Conservation (phyloP, 2,888 invertebrate species). For the Acanthosoma haemorrhoidale region DNA sequence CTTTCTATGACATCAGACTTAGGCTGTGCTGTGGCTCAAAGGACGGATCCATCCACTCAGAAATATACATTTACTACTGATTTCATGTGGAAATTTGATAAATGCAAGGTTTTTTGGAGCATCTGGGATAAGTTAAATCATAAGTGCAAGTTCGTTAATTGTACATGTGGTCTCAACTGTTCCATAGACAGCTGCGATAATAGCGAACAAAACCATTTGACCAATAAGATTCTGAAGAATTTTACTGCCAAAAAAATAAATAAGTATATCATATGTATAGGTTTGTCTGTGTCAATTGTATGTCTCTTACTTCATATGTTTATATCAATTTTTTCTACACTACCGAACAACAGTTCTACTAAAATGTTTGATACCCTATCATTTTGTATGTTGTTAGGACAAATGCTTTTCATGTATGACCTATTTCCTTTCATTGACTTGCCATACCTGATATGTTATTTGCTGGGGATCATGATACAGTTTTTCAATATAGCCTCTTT, state of each 20-base stretch:
- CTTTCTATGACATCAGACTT: not conserved
- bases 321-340: slow-evolving; percentile 6
- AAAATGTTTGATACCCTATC: slow-evolving; percentile 24
- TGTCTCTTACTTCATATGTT: slow-evolving; percentile 27
- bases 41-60: not conserved
- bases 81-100: slow-evolving; percentile 22
- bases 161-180: not conserved
- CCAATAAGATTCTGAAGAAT: not conserved
- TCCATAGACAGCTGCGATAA: not conserved
- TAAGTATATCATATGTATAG: slow-evolving; percentile 12
- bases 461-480: slow-evolving; percentile 21
- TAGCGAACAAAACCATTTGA: not conserved
- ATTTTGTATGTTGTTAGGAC: slow-evolving; percentile 4
- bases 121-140: slow-evolving; percentile 6
- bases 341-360: slow-evolving; percentile 1
- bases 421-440: slow-evolving; percentile 2
- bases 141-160: not conserved
- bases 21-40: not conserved
- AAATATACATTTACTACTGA: not conserved
- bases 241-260: not conserved
- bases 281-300: slow-evolving; percentile 17
- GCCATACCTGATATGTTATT: not conserved
- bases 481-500: slow-evolving; percentile 24
- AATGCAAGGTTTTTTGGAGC: slow-evolving; percentile 13
- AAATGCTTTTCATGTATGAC: slow-evolving; percentile 20